phyloP scores from a whole-genome alignment of 2,113 vertebrate genomes.

The Aldabrachelys gigantea region DNA sequence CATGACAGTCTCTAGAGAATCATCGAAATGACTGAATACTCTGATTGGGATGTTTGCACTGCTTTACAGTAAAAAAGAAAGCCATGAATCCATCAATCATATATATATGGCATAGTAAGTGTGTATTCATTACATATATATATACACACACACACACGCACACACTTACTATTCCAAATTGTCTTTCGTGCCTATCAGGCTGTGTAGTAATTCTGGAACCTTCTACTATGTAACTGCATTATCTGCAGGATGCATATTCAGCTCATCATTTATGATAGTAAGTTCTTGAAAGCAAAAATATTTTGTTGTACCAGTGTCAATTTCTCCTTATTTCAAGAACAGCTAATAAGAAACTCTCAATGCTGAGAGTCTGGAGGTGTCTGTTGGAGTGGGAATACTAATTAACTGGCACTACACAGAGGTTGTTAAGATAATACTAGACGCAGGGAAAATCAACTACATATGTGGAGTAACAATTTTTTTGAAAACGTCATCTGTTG shows the following conservation, averaged over 20 bases:
- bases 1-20: not conserved
- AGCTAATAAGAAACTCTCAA: not conserved
- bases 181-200: not conserved
- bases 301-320: not conserved
- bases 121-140: too few relatives aligned
- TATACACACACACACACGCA: not conserved
- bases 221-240: not conserved
- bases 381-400: not conserved
- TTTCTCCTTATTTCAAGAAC: not conserved
- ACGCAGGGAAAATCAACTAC: not conserved
- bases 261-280: not conserved
- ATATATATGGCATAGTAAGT: not conserved
- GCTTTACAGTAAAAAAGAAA: slow-evolving; percentile 28
- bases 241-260: not conserved
- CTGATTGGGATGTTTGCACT: not conserved
- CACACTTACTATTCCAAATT: not conserved
- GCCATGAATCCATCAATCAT: not conserved
- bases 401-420: not conserved
- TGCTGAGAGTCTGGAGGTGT: not conserved
- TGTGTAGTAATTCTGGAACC: not conserved
- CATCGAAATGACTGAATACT: not conserved
- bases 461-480: not conserved
- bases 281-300: not conserved
- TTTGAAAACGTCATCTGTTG: not conserved
- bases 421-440: not conserved